Base-by-base conservation (phyloP, 2,797 vertebrate species). In the Serranus cabrilla region DNA sequence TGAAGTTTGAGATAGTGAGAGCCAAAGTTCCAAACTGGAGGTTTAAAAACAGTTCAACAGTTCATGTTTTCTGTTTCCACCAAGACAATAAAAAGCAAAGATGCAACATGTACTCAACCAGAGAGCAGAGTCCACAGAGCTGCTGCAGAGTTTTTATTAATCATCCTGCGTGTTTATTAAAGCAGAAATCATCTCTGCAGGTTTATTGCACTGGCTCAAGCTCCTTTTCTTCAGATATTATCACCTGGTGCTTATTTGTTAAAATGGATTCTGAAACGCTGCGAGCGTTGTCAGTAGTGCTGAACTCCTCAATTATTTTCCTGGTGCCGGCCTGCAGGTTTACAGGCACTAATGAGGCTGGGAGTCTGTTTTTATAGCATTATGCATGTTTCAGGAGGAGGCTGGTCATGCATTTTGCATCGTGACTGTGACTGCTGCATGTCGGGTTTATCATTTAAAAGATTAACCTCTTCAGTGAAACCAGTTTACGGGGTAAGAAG, bases 271-370 rank as follows among this genome's bases (percentile, higher is more conserved):
- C 77, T 77, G 80, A 80, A 87, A 73, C 37, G 73, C 80, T 85
- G 50, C 25, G 56, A 88, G 87, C 68, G 7, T 75, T 89, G 71
- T 84, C 83, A 39, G 73, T 27, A 60, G 54, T 23, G 83, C 78
- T 80, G 76, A 85, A 76, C 68, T 72, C 51, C 61, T 83, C 70
- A 63, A 40, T 85, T 81, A 88, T 82, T 78, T 89, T 76, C 84
- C 51, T 42, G 56, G 68, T 70, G 82, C 63, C 27, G 43, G 70
- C 71, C 78, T 9, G 46, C 1, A 11, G 67, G 80, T 82, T 78
- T 80, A 20, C 65, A 55, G 73, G 11, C 76, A 18, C 74, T 91
- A 91, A 91, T 81, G 86, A 77, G 73, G 71, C 47, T 9, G 27
- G 7, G 16, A 18, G 6, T 13, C 65, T 69, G 61, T 49, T 43